Conservation (phyloP, 2,113 vertebrate genomes). For the Potamarius usumacintae region DNA sequence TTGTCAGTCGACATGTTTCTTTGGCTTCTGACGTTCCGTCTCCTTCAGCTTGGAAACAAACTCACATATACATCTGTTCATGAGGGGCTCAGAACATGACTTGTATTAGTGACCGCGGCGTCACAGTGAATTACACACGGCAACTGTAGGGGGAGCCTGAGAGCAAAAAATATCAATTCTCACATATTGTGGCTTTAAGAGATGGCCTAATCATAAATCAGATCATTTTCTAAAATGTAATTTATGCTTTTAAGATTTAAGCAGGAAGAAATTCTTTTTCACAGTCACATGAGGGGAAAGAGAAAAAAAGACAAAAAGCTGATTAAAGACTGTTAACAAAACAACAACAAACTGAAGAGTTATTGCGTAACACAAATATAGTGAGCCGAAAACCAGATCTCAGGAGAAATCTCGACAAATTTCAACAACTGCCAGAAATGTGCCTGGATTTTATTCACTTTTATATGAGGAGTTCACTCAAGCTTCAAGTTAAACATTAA, state of each 20-base stretch:
- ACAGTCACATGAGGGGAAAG: not conserved
- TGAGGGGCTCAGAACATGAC: too few relatives aligned
- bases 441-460: too few relatives aligned
- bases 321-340: not conserved
- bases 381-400: not conserved
- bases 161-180: too few relatives aligned
- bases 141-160: too few relatives aligned
- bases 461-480: too few relatives aligned
- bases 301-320: not conserved
- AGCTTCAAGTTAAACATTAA: too few relatives aligned
- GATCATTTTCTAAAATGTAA: not conserved
- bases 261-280: not conserved
- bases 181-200: not conserved
- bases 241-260: not conserved
- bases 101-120: too few relatives aligned
- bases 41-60: too few relatives aligned
- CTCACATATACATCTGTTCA: too few relatives aligned
- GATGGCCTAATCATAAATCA: not conserved
- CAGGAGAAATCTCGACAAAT: not conserved
- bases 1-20: too few relatives aligned
- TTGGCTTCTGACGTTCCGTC: too few relatives aligned
- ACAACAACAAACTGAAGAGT: not conserved
- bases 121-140: too few relatives aligned
- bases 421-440: not conserved
- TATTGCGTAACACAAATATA: not conserved